Conservation (phyloP, 35 echinoderm and acorn worm genomes). For the Patiria miniata region DNA sequence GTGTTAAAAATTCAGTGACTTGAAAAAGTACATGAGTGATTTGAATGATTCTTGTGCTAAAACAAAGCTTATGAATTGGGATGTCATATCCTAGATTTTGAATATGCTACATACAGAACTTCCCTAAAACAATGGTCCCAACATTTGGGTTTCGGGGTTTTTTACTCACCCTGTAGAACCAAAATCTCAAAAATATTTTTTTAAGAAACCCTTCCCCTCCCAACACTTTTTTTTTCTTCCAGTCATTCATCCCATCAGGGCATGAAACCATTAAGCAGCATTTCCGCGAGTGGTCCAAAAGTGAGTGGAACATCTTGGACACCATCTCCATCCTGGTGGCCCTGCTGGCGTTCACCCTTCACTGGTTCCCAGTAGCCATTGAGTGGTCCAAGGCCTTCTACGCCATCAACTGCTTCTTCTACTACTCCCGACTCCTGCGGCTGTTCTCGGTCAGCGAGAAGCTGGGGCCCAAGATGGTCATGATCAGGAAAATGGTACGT, state of each 20-base stretch:
- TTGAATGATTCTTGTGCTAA: no score
- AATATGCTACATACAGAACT: no score
- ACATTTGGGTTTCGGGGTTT: no score
- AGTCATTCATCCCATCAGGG: conserved; percentile 44
- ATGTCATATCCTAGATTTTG: no score
- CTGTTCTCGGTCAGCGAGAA: conserved; percentile 64
- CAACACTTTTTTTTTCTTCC: neutral
- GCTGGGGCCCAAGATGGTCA: conserved; percentile 85
- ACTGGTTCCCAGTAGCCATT: conserved; percentile 45
- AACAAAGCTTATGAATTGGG: no score
- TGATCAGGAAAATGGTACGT: conserved; percentile 89
- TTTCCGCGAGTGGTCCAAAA: conserved; percentile 54
- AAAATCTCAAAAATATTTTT: no score
- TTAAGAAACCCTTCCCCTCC: neutral
- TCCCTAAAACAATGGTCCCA: no score
- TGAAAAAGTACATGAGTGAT: no score
- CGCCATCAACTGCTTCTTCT: conserved; percentile 60
- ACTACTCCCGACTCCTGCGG: conserved; percentile 62
- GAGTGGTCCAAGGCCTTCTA: conserved; percentile 47
- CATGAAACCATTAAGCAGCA: conserved; percentile 31
- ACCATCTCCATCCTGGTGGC: conserved; percentile 25
- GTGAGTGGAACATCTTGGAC: conserved; percentile 83
- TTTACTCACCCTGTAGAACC: no score
- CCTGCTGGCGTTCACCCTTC: conserved; percentile 55
- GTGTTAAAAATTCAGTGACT: no score